These are phyloP conservation scores for Ibycter americanus DNA, from an alignment of 2,797 vertebrate genomes.

Conservation along the genomic window DNA sequence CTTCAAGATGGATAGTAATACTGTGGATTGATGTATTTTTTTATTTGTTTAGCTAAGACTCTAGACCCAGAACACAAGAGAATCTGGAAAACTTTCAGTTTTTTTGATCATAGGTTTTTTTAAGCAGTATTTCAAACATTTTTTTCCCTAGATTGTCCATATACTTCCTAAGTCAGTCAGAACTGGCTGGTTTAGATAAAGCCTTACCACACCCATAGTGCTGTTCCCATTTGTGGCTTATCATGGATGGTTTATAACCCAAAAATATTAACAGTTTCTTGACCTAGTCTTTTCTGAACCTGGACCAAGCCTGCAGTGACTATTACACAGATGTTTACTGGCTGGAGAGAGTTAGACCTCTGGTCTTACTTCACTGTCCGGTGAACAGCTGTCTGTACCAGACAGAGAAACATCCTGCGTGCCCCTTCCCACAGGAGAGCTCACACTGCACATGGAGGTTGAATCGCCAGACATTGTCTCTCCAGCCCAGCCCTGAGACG, in stretches of 20 bases:
- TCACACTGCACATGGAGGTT: neutral
- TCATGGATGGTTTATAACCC: neutral
- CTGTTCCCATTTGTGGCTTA: neutral
- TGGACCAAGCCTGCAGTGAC: neutral
- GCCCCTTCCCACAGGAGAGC: neutral
- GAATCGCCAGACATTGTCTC: neutral
- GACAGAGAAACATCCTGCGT: neutral
- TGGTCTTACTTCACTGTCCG: neutral
- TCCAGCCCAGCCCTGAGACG: neutral
- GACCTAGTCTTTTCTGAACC: neutral
- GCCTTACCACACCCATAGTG: neutral
- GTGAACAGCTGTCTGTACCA: neutral
- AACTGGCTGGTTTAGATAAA: neutral
- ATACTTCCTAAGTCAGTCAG: neutral
- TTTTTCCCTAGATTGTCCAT: neutral
- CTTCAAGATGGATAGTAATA: neutral
- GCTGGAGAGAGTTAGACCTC: neutral
- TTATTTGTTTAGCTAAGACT: neutral
- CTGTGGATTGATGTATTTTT: neutral
- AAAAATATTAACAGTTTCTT: neutral
- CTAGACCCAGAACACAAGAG: neutral
- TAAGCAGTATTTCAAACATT: neutral
- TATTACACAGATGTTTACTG: neutral
- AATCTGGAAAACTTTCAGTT: neutral
- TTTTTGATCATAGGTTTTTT: neutral